These are phyloP conservation scores for Dorcus parallelipipedus DNA, from an alignment of 2,888 invertebrate species.

Conservation along the genomic window DNA sequence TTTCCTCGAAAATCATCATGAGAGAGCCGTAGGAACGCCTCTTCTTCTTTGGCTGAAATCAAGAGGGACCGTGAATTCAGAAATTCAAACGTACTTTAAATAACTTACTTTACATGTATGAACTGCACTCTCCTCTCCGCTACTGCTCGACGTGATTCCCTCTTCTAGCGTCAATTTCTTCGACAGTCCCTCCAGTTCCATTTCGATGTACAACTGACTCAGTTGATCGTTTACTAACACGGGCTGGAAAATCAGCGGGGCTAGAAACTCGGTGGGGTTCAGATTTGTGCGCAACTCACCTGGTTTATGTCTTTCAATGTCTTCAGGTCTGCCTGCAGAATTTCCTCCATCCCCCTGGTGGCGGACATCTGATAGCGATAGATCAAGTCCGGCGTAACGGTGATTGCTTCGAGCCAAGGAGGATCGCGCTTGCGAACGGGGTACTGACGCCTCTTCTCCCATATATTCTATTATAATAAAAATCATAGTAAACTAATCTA, in stretches of 20 bases:
- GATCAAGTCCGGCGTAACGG: conserved; percentile 64
- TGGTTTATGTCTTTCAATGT: conserved; percentile 56
- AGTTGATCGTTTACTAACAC: conserved; percentile 70
- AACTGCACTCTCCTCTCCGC: conserved; percentile 27
- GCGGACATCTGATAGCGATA: conserved; percentile 65
- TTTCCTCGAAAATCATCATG: conserved; percentile 68
- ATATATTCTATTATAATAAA: conserved; percentile 28
- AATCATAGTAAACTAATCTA: background rate
- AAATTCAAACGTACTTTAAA: background rate
- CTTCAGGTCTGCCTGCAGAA: conserved; percentile 60
- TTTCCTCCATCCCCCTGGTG: conserved; percentile 55
- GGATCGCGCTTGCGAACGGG: conserved; percentile 54
- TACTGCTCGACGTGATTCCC: conserved; percentile 57
- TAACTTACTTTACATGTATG: conserved; percentile 34
- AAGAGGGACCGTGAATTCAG: background rate
- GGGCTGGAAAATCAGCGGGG: conserved; percentile 52
- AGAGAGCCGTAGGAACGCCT: conserved; percentile 56
- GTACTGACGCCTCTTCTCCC: conserved; percentile 48
- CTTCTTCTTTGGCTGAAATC: conserved; percentile 46
- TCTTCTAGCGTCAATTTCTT: conserved; percentile 62
- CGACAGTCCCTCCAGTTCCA: conserved; percentile 62
- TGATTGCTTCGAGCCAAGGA: conserved; percentile 66
- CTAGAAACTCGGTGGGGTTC: background rate
- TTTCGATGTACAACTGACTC: conserved; percentile 64
- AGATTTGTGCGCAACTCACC: conserved; percentile 37